Evolutionary conservation across 2,888 invertebrate species (phyloP).

Genomic region (Pherbina coryleti): DNA sequence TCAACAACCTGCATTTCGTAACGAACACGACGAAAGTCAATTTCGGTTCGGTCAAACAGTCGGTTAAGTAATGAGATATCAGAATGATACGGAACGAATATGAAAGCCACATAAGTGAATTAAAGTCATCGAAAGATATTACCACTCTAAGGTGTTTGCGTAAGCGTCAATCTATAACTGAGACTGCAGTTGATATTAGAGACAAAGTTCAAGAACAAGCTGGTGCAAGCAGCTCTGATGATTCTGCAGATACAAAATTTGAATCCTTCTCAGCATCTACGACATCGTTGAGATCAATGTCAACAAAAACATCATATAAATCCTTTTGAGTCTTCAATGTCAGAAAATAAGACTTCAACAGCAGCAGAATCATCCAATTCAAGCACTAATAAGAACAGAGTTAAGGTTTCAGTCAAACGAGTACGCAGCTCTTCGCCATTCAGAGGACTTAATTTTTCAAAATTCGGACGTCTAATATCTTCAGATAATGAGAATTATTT

Average conservation of each 20-base stretch:
- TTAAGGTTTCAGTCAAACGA: not conserved
- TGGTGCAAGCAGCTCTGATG: not conserved
- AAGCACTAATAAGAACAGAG: not conserved
- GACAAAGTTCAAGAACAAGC: not conserved
- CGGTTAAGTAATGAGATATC: not conserved
- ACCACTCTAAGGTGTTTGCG: not conserved
- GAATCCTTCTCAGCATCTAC: not conserved
- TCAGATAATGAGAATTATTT: not conserved
- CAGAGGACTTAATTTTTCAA: not conserved
- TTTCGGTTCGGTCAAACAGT: not conserved
- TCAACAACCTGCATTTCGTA: not conserved
- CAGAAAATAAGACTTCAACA: not conserved
- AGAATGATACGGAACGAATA: not conserved
- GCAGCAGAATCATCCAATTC: not conserved
- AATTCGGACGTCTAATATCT: not conserved
- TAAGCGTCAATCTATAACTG: not conserved
- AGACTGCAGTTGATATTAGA: not conserved
- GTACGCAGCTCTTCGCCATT: not conserved
- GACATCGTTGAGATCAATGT: not conserved
- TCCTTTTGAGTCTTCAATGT: not conserved
- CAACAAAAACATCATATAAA: not conserved
- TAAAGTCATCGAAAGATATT: not conserved
- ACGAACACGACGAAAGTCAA: not conserved
- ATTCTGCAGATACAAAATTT: not conserved
- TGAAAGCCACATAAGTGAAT: no score